Conservation (phyloP, 53 echinoderm and acorn worm genomes). For the Crossaster papposus region DNA sequence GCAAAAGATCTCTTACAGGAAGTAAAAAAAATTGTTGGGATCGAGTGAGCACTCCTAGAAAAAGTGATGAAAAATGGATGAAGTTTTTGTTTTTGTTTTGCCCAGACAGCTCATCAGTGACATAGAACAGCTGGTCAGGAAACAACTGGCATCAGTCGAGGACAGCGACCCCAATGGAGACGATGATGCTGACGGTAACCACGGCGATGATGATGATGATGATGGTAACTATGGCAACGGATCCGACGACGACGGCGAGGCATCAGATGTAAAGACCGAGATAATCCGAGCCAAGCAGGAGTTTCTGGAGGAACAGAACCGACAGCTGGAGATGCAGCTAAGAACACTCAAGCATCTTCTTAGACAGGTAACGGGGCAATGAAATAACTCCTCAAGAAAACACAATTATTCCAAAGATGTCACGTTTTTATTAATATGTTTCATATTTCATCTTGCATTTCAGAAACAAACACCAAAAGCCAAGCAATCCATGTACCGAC, state of each 20-base stretch:
- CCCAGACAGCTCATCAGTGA: constrained; percentile 47
- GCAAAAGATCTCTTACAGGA: too few relatives aligned
- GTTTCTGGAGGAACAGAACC: constrained; percentile 84
- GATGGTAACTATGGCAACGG: neutral
- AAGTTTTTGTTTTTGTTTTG: neutral
- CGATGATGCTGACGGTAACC: neutral
- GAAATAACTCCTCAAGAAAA: neutral
- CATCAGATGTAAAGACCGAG: constrained; percentile 27
- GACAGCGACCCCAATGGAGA: constrained; percentile 8
- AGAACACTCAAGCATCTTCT: constrained; percentile 65
- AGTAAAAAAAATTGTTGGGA: too few relatives aligned
- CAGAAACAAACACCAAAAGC: constrained; percentile 33
- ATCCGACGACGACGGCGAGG: neutral
- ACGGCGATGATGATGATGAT: neutral
- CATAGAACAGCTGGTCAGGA: constrained; percentile 45
- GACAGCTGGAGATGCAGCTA: constrained; percentile 70
- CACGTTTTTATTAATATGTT: neutral
- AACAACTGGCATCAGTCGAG: constrained; percentile 1
- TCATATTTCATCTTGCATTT: constrained; percentile 30
- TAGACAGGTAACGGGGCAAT: constrained; percentile 49
- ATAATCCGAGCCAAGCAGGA: constrained; percentile 73
- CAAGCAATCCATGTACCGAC: constrained; percentile 32
- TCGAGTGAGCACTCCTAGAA: too few relatives aligned
- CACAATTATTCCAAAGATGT: neutral
- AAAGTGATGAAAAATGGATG: too few relatives aligned